phyloP scores from a whole-genome alignment of 2,797 vertebrate species.

The Pristis pectinata region DNA sequence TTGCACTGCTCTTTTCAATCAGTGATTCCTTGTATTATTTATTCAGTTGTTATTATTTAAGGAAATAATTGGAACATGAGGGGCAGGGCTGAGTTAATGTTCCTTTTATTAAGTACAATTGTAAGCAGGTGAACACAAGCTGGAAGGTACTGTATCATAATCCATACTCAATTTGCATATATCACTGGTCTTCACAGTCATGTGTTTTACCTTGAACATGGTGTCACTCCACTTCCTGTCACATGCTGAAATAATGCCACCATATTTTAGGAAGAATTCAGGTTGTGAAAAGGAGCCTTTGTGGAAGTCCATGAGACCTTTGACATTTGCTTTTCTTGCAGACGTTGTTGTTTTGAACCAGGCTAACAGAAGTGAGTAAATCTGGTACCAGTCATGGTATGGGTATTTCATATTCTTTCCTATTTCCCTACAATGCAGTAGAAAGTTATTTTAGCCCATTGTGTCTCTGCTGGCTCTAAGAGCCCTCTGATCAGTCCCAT shows the following conservation, averaged over 20 bases:
- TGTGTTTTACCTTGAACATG: neutral
- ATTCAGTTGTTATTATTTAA: neutral
- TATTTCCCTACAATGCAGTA: no score
- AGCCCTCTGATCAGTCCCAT: no score
- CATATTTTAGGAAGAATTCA: neutral
- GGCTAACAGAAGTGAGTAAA: neutral
- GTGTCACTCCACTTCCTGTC: neutral
- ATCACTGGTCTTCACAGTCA: neutral
- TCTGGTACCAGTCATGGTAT: neutral
- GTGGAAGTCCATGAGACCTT: no score
- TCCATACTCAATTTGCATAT: neutral
- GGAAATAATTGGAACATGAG: neutral
- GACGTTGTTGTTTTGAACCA: no score
- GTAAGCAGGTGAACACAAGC: neutral
- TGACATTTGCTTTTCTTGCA: no score
- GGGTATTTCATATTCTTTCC: no score
- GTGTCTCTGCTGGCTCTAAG: no score
- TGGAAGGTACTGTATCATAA: neutral
- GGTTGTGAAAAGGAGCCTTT: neutral
- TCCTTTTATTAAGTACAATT: neutral
- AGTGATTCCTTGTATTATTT: neutral
- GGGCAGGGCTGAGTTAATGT: neutral
- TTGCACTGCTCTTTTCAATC: neutral
- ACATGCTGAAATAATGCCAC: neutral
- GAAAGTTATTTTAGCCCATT: no score